phyloP scores from a whole-genome alignment of 2,113 vertebrate species.

The Ictidomys tridecemlineatus region DNA sequence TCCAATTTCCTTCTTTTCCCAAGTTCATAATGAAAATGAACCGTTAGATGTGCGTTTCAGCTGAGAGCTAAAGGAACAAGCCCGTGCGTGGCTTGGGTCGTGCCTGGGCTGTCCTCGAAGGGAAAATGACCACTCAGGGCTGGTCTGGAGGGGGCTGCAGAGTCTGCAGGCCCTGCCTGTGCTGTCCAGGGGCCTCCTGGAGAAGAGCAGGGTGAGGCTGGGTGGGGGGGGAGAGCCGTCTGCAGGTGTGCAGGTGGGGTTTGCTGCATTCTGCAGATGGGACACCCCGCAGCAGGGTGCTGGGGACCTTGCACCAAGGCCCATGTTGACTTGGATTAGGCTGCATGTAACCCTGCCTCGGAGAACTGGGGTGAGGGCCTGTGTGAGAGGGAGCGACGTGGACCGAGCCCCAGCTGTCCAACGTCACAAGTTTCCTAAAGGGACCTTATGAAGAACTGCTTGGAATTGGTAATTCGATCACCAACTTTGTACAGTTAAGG shows the following conservation, averaged over 20 bases:
- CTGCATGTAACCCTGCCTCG: background rate
- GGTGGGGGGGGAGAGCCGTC: background rate
- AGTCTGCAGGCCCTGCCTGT: background rate
- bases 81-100: background rate
- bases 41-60: background rate
- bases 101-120: background rate
- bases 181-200: background rate
- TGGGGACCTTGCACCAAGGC: too few species aligned
- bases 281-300: background rate
- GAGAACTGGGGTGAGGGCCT: background rate
- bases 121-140: background rate
- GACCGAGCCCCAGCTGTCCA: background rate
- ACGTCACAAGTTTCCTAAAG: background rate
- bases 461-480: slow-evolving; percentile 61
- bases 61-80: background rate
- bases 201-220: too few species aligned
- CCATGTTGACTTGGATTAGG: background rate
- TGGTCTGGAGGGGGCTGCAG: background rate
- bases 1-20: background rate
- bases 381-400: too few species aligned
- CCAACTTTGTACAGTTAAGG: slow-evolving; percentile 4
- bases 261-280: too few species aligned
- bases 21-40: background rate
- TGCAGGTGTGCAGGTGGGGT: rapidly evolving
- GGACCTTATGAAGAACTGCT: background rate